Conservation (phyloP, 2,888 invertebrate species). For the Ophion ellenae region DNA sequence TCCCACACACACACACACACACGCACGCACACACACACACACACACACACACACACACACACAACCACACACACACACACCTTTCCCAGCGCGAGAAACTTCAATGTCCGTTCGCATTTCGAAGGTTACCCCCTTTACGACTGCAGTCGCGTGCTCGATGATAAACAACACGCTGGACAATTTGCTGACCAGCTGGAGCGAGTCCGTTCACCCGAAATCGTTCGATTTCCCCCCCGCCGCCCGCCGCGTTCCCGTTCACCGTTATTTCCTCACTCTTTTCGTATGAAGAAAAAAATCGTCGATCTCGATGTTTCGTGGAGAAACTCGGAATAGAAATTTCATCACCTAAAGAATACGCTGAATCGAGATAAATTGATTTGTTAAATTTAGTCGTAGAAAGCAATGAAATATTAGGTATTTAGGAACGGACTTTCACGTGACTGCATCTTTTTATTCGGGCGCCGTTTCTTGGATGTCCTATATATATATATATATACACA, state of each 20-base stretch:
- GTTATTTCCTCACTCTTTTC: no score
- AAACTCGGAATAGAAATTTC: neutral
- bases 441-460: neutral
- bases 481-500: no score
- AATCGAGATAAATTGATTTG: neutral
- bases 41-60: no score
- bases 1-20: no score
- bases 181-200: conserved; percentile 29
- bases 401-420: neutral
- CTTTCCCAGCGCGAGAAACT: neutral
- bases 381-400: neutral
- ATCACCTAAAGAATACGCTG: no score
- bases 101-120: conserved; percentile 22
- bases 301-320: neutral
- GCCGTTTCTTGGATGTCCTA: neutral
- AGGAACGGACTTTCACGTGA: neutral
- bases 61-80: neutral
- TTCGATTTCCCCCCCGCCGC: neutral
- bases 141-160: conserved; percentile 2
- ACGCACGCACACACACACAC: no score
- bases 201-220: conserved; percentile 22
- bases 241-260: neutral
- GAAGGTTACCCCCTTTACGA: conserved; percentile 20
- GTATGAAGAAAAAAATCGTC: neutral
- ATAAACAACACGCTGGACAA: conserved; percentile 13